Percentiles rank a stretch among this genome's conserved stretches.
These are phyloP conservation scores for Boulengerochromis microlepis DNA, from an alignment of 2,113 vertebrate species.

Conservation along the genomic window DNA sequence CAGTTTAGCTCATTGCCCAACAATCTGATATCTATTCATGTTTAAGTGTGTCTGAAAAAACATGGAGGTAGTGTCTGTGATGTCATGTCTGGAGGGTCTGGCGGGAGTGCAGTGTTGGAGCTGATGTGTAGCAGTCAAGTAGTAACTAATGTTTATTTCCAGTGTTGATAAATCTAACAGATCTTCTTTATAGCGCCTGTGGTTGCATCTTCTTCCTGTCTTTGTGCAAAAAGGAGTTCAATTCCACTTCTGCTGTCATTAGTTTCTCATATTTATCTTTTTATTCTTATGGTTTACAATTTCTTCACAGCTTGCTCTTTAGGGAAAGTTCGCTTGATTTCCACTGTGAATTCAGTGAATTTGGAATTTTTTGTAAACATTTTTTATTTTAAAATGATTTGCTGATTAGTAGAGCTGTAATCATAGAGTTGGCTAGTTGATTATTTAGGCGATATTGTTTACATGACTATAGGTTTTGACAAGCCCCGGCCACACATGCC, in stretches of 20 bases:
- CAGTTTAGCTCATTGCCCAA: background rate
- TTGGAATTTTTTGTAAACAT: background rate
- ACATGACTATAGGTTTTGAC: background rate
- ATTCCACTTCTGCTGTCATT: background rate
- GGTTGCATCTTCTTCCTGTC: background rate
- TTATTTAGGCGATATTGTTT: background rate
- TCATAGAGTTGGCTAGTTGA: background rate
- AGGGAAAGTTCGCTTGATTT: background rate
- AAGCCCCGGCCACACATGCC: background rate
- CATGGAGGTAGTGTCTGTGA: background rate
- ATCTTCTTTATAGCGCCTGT: background rate
- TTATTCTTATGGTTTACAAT: background rate
- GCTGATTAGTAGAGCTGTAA: background rate
- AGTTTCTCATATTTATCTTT: background rate
- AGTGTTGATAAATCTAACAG: too few relatives aligned
- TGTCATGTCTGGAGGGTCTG: background rate
- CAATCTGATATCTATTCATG: background rate
- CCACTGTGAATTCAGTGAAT: background rate
- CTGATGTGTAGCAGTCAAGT: background rate
- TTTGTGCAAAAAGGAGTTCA: background rate
- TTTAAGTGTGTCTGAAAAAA: background rate
- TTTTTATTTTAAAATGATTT: background rate
- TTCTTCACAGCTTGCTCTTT: background rate
- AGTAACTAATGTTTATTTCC: background rate
- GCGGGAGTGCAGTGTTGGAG: background rate